Evolutionary conservation across 64 coral and sea anemone species (phyloP), one percentile per base, ranked within the genome.

Genomic region (Montipora sp.): DNA sequence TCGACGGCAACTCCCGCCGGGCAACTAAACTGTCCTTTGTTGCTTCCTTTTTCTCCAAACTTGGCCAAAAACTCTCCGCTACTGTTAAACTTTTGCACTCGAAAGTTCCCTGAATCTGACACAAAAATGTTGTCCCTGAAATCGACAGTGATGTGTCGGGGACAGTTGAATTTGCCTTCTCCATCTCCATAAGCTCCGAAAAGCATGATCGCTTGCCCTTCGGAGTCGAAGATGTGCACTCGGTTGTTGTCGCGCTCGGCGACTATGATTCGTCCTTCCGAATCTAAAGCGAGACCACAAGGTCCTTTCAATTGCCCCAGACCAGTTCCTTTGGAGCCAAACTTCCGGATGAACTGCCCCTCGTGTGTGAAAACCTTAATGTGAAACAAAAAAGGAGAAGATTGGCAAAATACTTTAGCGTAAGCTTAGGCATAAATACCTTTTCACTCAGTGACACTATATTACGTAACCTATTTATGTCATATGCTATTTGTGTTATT

Each of bases 171-270:
- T 73, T 96, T 96, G 36, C 95, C 95, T 36, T 94, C 92, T 8
- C 82, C 81, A 82, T 96, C 95, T 80, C 95, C 95, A 21, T 94
- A 90, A 5, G 67, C 51, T 23, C 95, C 95, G 88, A 96, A 94
- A 47, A 75, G 67, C 87, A 96, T 90, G 16, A 94, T n/a, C 51
- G 92, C 83, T 57, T 91, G 87, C 18, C 95, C 95, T 19, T 96
- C 95, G 23, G 87, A 59, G 70, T 96, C 95, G 44, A 96, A 96
- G 22, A 96, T 70, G 70, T 96, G 92, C 16, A 96, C 81, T 80
- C 95, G 95, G 88, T 97, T 92, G 13, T 97, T 97, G 84, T 97
- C 95, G 58, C 95, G 95, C 69, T 97, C 95, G 24, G 88, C 93
- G 48, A 97, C 89, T 27, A 97, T 75, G 45, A 97, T 78, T 47